Evolutionary conservation across 2,113 vertebrate genomes (phyloP).

Genomic region (Seriola rivoliana): DNA sequence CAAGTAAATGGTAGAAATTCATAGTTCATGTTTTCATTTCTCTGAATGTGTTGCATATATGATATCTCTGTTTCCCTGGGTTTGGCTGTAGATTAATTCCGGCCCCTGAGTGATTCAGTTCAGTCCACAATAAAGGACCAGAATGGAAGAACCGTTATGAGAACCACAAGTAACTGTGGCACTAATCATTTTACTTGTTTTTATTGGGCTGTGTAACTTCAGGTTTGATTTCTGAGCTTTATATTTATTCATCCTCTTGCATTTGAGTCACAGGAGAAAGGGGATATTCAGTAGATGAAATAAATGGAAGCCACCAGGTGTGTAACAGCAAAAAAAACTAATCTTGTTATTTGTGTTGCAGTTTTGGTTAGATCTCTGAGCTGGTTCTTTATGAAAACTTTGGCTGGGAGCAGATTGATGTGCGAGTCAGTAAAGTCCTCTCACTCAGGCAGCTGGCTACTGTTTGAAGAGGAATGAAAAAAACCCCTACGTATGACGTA

Average conservation of each 20-base stretch:
- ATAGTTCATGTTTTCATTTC: neutral
- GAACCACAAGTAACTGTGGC: neutral
- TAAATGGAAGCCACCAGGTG: neutral
- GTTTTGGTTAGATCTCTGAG: conserved; percentile 33
- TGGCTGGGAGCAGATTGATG: conserved; percentile 43
- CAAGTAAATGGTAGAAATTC: neutral
- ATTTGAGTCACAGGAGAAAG: conserved; percentile 1
- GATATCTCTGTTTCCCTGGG: neutral
- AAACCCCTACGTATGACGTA: conserved; percentile 32
- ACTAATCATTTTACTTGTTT: neutral
- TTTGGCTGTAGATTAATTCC: conserved; percentile 12
- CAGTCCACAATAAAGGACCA: neutral
- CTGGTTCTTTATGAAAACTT: conserved; percentile 34
- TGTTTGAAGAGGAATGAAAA: conserved; percentile 54
- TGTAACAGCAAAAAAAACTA: neutral
- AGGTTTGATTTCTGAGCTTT: neutral
- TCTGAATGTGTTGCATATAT: neutral
- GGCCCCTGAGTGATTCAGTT: neutral
- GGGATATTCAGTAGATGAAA: conserved; percentile 2
- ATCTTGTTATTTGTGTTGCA: conserved; percentile 16
- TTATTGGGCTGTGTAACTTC: neutral
- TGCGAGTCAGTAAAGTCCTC: conserved; percentile 50
- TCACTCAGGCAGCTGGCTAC: conserved; percentile 50
- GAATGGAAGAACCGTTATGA: neutral
- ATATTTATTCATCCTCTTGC: neutral